Evolutionary conservation across 2,888 invertebrate genomes (phyloP).

Genomic region (Itoplectis maculator): DNA sequence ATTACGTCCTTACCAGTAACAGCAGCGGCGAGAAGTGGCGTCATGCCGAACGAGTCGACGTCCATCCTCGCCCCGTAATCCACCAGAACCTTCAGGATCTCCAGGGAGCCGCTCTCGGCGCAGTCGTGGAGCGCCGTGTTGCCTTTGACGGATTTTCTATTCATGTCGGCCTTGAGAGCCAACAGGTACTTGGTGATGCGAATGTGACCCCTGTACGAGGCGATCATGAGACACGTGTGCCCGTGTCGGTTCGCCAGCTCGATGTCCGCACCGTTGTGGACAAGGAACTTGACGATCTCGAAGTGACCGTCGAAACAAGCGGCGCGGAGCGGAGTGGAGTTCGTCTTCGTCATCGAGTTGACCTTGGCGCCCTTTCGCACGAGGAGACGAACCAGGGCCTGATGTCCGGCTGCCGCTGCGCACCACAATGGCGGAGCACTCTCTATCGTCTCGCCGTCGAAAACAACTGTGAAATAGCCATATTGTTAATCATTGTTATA

Average conservation of each 20-base stretch:
- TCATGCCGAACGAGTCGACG: constrained; percentile 98
- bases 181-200: constrained; percentile 96
- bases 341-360: constrained; percentile 97
- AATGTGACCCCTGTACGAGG: constrained; percentile 97
- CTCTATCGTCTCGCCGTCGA: constrained; percentile 98
- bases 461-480: too few species aligned
- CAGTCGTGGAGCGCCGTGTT: constrained; percentile 99
- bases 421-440: constrained; percentile 99
- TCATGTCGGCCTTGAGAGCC: constrained; percentile 94
- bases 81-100: constrained; percentile 95
- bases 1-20: constrained; percentile 87
- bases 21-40: constrained; percentile 96
- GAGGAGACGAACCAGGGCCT: constrained; percentile 93
- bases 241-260: constrained; percentile 98
- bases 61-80: constrained; percentile 96
- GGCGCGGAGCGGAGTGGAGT: constrained; percentile 97
- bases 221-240: constrained; percentile 99
- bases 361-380: constrained; percentile 95
- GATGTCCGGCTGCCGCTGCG: constrained; percentile 98
- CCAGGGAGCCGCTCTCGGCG: constrained; percentile 97
- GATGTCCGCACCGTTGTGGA: constrained; percentile 96
- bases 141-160: constrained; percentile 95
- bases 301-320: constrained; percentile 99
- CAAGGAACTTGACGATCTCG: constrained; percentile 96
- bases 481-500: constrained; percentile 74